phyloP scores from a whole-genome alignment of 1,140 invertebrate genomes.

The Drosophila sucinea region DNA sequence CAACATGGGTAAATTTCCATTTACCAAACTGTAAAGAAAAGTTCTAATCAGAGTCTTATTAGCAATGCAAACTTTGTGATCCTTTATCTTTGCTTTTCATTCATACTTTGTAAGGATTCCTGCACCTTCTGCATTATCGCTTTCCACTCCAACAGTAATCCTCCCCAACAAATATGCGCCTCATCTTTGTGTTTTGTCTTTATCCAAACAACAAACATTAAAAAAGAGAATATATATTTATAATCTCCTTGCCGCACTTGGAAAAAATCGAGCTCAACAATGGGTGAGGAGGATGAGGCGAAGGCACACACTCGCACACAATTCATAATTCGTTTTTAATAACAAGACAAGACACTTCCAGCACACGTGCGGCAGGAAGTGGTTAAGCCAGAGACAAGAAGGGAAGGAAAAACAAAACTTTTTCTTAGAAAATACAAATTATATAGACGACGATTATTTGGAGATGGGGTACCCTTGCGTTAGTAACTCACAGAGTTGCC shows the following conservation, averaged over 20 bases:
- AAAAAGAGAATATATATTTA: slow-evolving; percentile 36
- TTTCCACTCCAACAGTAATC: slow-evolving; percentile 43
- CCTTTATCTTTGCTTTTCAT: slow-evolving; percentile 21
- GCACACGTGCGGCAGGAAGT: slow-evolving; percentile 38
- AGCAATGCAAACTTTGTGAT: slow-evolving; percentile 1
- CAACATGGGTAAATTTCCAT: not conserved
- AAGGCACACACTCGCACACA: slow-evolving; percentile 42
- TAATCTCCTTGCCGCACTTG: slow-evolving; percentile 45
- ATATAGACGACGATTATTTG: not conserved
- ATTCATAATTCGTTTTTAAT: slow-evolving; percentile 82
- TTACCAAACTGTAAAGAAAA: not conserved
- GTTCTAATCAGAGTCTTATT: slow-evolving; percentile 1
- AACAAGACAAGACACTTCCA: slow-evolving; percentile 41
- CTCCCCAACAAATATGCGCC: slow-evolving; percentile 61
- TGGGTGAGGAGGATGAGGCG: slow-evolving; percentile 23
- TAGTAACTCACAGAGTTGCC: slow-evolving; percentile 52
- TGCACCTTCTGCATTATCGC: slow-evolving; percentile 34
- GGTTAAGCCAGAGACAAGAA: slow-evolving; percentile 25
- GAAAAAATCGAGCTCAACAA: slow-evolving; percentile 36
- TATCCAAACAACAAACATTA: slow-evolving; percentile 35
- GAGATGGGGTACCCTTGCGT: slow-evolving; percentile 22
- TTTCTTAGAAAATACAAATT: slow-evolving; percentile 21
- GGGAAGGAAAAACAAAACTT: slow-evolving; percentile 14
- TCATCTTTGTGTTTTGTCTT: slow-evolving; percentile 64
- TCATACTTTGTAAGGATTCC: slow-evolving; percentile 9